Evolutionary conservation across 2,113 vertebrate genomes (phyloP).

Genomic region (Pristiophorus japonicus): DNA sequence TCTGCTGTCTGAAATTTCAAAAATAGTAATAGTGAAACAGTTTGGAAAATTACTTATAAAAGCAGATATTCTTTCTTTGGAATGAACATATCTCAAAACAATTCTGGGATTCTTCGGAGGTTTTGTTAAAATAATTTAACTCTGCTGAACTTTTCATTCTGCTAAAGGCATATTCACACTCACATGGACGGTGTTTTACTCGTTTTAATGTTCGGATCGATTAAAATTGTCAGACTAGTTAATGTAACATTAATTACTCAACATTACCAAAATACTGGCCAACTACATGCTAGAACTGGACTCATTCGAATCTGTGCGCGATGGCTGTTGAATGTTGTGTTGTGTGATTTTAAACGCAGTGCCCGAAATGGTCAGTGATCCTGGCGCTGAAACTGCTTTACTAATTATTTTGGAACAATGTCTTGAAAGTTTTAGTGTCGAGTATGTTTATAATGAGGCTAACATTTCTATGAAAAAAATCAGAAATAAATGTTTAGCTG

Average conservation of each 20-base stretch:
- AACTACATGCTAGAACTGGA: not conserved
- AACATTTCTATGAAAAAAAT: not conserved
- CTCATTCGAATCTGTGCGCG: not conserved
- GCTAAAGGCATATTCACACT: not conserved
- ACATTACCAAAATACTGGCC: not conserved
- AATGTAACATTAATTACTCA: not conserved
- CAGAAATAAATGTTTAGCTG: not conserved
- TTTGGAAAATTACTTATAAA: not conserved
- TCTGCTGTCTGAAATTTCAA: not conserved
- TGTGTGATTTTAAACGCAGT: not conserved
- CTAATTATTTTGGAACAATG: not conserved
- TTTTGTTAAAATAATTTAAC: not conserved
- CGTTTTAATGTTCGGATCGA: not conserved
- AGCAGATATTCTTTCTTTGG: too few species aligned
- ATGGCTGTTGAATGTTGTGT: too few species aligned
- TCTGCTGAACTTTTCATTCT: not conserved
- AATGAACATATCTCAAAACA: not conserved
- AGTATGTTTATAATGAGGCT: not conserved
- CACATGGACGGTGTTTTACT: not conserved
- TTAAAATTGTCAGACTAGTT: not conserved
- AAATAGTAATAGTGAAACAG: not conserved
- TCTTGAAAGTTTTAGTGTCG: too few species aligned
- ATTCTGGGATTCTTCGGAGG: not conserved
- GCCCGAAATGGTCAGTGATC: not conserved
- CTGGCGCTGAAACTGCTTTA: not conserved